phyloP scores from a whole-genome alignment of 2,888 invertebrate species.

The Teleiodes luculella region DNA sequence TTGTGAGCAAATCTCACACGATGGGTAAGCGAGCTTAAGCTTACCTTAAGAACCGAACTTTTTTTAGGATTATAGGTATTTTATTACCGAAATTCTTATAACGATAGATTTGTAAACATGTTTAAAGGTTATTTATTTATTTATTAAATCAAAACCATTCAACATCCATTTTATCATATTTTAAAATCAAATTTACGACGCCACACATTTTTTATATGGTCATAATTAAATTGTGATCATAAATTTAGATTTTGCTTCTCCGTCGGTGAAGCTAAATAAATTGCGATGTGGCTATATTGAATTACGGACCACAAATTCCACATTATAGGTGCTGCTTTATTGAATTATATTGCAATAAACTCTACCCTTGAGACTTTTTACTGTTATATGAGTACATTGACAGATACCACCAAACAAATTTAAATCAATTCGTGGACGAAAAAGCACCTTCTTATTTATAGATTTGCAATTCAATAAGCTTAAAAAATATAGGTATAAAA shows the following conservation, averaged over 20 bases:
- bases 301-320: background rate
- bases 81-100: no score
- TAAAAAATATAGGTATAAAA: no score
- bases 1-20: no score
- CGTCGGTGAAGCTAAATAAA: conserved; percentile 25
- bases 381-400: background rate
- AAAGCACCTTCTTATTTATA: no score
- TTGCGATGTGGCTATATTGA: conserved; percentile 19
- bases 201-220: conserved; percentile 29
- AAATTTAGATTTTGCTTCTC: conserved; percentile 30
- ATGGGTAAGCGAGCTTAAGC: no score
- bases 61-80: no score
- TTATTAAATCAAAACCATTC: background rate
- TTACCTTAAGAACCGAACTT: no score
- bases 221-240: conserved; percentile 42
- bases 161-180: conserved; percentile 11
- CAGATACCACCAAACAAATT: background rate
- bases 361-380: conserved; percentile 4
- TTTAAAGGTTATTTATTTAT: no score
- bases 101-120: no score
- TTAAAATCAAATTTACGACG: conserved; percentile 15
- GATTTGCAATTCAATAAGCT: no score
- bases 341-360: conserved; percentile 20
- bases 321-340: conserved; percentile 13
- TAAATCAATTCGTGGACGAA: background rate